Conservation (phyloP, 2,888 invertebrate species). For the Zootermopsis nevadensis region DNA sequence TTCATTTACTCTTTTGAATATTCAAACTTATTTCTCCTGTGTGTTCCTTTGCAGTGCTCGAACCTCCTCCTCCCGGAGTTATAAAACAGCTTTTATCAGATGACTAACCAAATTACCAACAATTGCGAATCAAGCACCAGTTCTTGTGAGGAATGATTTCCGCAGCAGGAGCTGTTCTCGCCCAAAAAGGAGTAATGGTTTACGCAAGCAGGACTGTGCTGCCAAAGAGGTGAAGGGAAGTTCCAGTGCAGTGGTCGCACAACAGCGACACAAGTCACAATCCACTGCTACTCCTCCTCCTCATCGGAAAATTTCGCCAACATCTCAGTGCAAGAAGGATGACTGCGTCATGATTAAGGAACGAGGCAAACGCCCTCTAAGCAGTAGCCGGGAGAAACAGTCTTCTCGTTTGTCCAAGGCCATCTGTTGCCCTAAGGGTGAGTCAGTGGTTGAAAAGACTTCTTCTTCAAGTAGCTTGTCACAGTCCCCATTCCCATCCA, state of each 20-base stretch:
- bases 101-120: slow-evolving; percentile 52
- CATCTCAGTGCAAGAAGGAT: slow-evolving; percentile 1
- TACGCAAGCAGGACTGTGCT: slow-evolving; percentile 32
- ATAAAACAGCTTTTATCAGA: slow-evolving; percentile 52
- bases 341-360: slow-evolving; percentile 16
- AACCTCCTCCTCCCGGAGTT: slow-evolving; percentile 50
- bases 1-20: slow-evolving; percentile 6
- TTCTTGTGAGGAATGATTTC: slow-evolving; percentile 47
- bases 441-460: neutral
- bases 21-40: slow-evolving; percentile 32
- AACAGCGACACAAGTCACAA: neutral
- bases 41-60: slow-evolving; percentile 48
- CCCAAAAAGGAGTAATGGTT: slow-evolving; percentile 34
- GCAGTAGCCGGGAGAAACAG: slow-evolving; percentile 39
- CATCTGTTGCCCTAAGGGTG: slow-evolving; percentile 37
- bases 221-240: slow-evolving; percentile 25
- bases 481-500: slow-evolving; percentile 12
- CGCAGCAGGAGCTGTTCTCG: slow-evolving; percentile 45
- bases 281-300: slow-evolving; percentile 2
- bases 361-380: slow-evolving; percentile 42
- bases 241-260: neutral
- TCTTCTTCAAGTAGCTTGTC: neutral
- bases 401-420: slow-evolving; percentile 38
- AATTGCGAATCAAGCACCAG: slow-evolving; percentile 44
- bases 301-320: neutral